Evolutionary conservation across 2,888 invertebrate species (phyloP), one percentile per base, ranked within the genome.

Genomic region (Fabriciana adippe): DNA sequence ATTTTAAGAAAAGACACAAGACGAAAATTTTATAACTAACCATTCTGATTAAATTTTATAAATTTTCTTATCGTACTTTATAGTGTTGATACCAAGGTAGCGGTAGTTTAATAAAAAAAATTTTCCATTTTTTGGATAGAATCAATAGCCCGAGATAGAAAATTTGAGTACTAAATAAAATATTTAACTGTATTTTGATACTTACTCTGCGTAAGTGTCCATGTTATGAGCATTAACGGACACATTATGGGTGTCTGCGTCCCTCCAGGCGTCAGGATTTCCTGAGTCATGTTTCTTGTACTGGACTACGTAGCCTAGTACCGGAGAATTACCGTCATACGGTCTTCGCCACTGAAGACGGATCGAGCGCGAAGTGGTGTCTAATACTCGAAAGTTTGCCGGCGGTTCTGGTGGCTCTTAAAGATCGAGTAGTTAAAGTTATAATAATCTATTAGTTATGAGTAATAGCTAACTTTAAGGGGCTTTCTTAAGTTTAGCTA

Each of bases 241-340:
- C 13, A 94, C 93, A 75, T 94, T 94, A 71, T 94, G 92, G 0
- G 94, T 93, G 68, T 93, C 92, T 13, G 92, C 90, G 47, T 93
- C 93, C 70, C 93, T 89, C 94, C 94, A 94, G 51, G 94, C 90
- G 55, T 93, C 93, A 1, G 89, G 78, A 63, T 82, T 89, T 0
- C 88, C 85, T 13, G 94, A 93, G 55, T 94, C 90, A 73, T 93
- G 93, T 75, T 92, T 93, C 54, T 95, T 92, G 80, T 96, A 96
- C 79, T 96, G 96, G 55, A 96, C 95, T 69, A 96, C 91, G 83
- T 96, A 97, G 72, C 96, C 96, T 55, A 95, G 89, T 26, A 97
- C 95, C 0, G 96, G 96, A 51, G 96, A 96, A 84, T 97, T 96
- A 3, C 97, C 96, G 76, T 96, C 96, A 79, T 96, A 96, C 1